phyloP scores from a whole-genome alignment of 2,113 vertebrate genomes.

The Tyrannus savana region DNA sequence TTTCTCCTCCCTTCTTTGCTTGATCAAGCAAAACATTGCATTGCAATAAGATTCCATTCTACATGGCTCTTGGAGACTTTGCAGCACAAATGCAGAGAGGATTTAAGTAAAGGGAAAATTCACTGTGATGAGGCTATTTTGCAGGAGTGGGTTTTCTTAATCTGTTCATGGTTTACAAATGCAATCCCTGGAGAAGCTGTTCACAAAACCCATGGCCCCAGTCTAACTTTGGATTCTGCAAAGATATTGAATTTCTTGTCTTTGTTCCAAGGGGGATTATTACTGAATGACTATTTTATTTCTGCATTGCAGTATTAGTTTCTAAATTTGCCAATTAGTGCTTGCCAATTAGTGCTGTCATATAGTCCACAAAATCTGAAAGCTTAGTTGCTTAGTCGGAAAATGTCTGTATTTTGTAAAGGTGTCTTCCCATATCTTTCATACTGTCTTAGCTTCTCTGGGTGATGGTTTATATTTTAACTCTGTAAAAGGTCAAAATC shows the following conservation, averaged over 20 bases:
- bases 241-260: constrained; percentile 46
- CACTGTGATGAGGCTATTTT: constrained; percentile 27
- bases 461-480: not conserved
- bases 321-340: constrained; percentile 42
- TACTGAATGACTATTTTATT: constrained; percentile 38
- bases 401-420: not conserved
- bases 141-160: constrained; percentile 34
- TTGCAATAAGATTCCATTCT: not conserved
- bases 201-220: constrained; percentile 1
- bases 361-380: constrained; percentile 9
- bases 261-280: constrained; percentile 49
- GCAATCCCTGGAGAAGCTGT: not conserved
- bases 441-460: not conserved
- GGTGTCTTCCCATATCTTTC: not conserved
- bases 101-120: constrained; percentile 14
- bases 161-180: constrained; percentile 45
- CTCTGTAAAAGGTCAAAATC: constrained; percentile 26
- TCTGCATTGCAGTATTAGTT: constrained; percentile 30
- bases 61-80: not conserved
- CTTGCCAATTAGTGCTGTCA: constrained; percentile 53
- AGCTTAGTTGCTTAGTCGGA: not conserved
- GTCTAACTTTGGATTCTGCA: constrained; percentile 16
- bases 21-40: not conserved
- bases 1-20: not conserved
- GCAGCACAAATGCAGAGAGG: not conserved